Base-by-base conservation (phyloP, 2,797 vertebrate genomes). In the Alauda arvensis region DNA sequence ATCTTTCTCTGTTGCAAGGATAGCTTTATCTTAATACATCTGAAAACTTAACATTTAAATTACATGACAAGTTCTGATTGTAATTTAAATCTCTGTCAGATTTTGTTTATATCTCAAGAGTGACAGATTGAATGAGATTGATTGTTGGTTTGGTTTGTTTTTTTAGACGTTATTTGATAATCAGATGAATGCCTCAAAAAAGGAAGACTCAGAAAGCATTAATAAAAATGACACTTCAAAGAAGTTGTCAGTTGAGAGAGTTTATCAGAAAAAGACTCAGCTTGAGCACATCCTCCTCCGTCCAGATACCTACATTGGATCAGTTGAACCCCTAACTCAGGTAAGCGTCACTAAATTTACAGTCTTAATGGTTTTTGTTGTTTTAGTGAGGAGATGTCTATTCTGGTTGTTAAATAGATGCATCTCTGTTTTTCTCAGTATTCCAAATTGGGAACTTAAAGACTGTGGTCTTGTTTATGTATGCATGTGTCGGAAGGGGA, bases 211-310 rank as follows among this genome's bases (percentile, higher is more conserved):
- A 10, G 99, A 99, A 79, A 97, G 94, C 39, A 95, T 97, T 46
- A 94, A 95, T 80, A 99, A 98, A 97, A 99, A 98, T 96, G 98
- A 98, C n/a, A 84, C 96, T 92, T 98, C 98, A 91, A 99, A 99
- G 95, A 98, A 98, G 95, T 89, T 99, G 96, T 99, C 99, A 57
- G 99, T 99, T 90, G 99, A 99, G 95, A 97, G 99, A 90, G 98
- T 99, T 26, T 99, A 99, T 96, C 99, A 99, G 97, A 99, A 99
- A 96, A 99, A 99, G 96, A 99, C 99, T 56, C 99, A 99, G 68
- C 98, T 99, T 31, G 99, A 99, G 94, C 99, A 99, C 95, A 99
- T 99, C 86, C 98, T 99, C 6, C 98, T 99, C 88, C 98, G 99
- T 92, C 99, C 99, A 63, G 99, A 99, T 96, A 99, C 99, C 3